phyloP scores from a whole-genome alignment of 2,888 invertebrate species.

The Acronicta leporina region DNA sequence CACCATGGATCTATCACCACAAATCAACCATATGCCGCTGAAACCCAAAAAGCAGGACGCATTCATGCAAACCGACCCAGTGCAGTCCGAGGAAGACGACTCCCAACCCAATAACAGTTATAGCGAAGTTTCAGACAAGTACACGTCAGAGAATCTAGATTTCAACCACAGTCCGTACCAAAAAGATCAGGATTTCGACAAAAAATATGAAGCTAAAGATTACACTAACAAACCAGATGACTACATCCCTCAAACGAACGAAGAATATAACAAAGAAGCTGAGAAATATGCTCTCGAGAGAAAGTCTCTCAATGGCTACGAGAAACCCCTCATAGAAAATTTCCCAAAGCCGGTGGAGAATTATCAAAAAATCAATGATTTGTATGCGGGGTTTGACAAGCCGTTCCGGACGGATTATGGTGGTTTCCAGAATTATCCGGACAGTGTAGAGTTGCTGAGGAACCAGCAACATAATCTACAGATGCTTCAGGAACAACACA shows the following conservation, averaged over 20 bases:
- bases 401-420: conserved; percentile 55
- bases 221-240: conserved; percentile 77
- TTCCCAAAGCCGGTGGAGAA: conserved; percentile 43
- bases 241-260: conserved; percentile 80
- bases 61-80: conserved; percentile 84
- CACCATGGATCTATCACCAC: conserved; percentile 67
- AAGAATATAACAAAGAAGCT: conserved; percentile 83
- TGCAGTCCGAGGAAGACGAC: conserved; percentile 76
- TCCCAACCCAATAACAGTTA: conserved; percentile 72
- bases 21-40: conserved; percentile 31
- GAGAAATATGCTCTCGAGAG: conserved; percentile 81
- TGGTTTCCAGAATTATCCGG: conserved; percentile 63
- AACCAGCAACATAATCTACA: conserved; percentile 82
- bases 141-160: conserved; percentile 22
- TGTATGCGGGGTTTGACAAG: conserved; percentile 57
- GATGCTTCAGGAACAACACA: conserved; percentile 77
- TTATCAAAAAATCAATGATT: conserved; percentile 62
- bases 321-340: conserved; percentile 61
- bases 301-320: conserved; percentile 74
- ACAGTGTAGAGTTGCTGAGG: conserved; percentile 74
- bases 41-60: conserved; percentile 84
- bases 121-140: conserved; percentile 66
- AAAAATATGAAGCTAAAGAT: conserved; percentile 74
- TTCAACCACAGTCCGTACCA: conserved; percentile 22
- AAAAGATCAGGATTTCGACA: conserved; percentile 51